Conservation (phyloP, 2,113 vertebrate genomes). For the Bungarus multicinctus region DNA sequence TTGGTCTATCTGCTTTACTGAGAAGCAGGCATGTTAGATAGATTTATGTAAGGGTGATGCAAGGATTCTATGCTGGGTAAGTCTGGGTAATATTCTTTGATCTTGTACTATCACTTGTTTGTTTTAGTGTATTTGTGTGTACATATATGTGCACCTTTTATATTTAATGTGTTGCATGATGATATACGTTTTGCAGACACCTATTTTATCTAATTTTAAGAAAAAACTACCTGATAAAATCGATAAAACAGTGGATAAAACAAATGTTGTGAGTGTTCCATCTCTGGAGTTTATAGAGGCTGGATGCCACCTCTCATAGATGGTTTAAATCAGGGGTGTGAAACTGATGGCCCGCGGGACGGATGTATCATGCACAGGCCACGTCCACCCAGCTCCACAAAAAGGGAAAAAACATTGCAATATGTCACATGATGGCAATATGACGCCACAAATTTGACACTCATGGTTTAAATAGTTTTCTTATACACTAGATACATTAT, state of each 20-base stretch:
- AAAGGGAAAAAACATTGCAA: too few relatives aligned
- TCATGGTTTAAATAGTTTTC: neutral
- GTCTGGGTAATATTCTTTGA: neutral
- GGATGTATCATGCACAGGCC: too few relatives aligned
- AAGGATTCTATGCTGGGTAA: neutral
- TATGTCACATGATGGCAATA: too few relatives aligned
- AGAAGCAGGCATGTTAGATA: neutral
- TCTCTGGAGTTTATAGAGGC: neutral
- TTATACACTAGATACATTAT: neutral
- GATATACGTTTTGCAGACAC: neutral
- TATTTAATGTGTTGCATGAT: neutral
- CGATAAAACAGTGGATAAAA: neutral
- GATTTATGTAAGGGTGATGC: neutral
- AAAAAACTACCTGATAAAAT: neutral
- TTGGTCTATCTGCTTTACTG: neutral
- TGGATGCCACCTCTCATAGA: neutral
- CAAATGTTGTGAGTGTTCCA: neutral
- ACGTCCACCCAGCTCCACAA: too few relatives aligned
- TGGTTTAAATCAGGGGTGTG: neutral
- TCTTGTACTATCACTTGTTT: neutral
- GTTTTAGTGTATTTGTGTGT: neutral
- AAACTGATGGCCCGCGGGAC: too few relatives aligned
- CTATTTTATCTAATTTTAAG: neutral
- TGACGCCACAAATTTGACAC: too few relatives aligned
- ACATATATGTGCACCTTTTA: neutral